phyloP scores from a whole-genome alignment of 2,113 vertebrate species.

The Grammomys dolichurus region DNA sequence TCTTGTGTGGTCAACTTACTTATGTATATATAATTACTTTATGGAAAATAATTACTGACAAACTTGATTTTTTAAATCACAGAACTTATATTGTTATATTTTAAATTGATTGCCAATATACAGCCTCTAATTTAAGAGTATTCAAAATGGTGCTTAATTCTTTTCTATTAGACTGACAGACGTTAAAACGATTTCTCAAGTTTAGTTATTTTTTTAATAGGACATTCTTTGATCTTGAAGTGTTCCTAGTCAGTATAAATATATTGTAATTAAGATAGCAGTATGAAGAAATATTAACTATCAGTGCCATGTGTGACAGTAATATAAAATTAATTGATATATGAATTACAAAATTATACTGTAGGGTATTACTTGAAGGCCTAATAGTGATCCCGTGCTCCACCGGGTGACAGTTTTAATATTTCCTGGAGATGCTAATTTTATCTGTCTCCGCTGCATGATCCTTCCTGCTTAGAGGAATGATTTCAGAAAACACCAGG shows the following conservation, averaged over 20 bases:
- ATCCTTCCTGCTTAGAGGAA: slow-evolving; percentile 36
- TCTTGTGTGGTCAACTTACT: not conserved
- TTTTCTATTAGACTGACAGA: not conserved
- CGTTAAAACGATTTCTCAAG: not conserved
- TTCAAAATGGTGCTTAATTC: not conserved
- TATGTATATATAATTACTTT: not conserved
- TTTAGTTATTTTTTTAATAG: slow-evolving; percentile 43
- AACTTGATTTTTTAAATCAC: not conserved
- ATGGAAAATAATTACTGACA: not conserved
- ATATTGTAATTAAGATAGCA: slow-evolving; percentile 66
- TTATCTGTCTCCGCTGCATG: slow-evolving; percentile 44
- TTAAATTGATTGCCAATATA: fast-evolving
- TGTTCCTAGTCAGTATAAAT: slow-evolving; percentile 7
- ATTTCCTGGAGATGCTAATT: slow-evolving; percentile 46
- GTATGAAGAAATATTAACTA: slow-evolving; percentile 66
- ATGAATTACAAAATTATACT: slow-evolving; percentile 71
- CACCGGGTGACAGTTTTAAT: slow-evolving; percentile 74
- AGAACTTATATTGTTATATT: not conserved
- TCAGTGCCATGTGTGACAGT: slow-evolving; percentile 74
- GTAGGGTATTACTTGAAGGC: slow-evolving; percentile 70
- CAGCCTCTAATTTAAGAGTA: not conserved
- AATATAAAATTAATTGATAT: slow-evolving; percentile 73
- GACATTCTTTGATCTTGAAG: slow-evolving; percentile 47
- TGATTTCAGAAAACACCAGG: slow-evolving; percentile 27
- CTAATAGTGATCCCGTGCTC: slow-evolving; percentile 57